Conservation (phyloP, 1,140 invertebrate genomes). For the Zaprionus kolodkinae region DNA sequence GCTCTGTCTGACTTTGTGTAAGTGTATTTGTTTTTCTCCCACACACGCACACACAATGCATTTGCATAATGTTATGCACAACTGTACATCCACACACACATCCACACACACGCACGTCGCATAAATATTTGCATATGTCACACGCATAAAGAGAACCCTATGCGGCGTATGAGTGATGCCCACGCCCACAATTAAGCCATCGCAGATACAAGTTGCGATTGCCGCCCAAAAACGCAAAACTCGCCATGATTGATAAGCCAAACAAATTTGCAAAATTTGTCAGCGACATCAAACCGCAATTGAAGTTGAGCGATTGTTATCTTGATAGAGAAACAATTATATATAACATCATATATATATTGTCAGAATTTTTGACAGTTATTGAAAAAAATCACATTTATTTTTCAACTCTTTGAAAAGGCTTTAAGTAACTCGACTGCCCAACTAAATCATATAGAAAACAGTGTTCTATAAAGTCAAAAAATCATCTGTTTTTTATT, state of each 20-base stretch:
- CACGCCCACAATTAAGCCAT: slow-evolving; percentile 9
- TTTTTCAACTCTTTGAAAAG: not conserved
- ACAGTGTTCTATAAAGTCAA: not conserved
- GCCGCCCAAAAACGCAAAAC: slow-evolving; percentile 8
- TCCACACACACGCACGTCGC: slow-evolving; percentile 9
- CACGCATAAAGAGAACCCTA: slow-evolving; percentile 33
- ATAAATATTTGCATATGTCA: slow-evolving; percentile 61
- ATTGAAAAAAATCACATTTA: too few species aligned
- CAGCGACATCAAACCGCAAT: not conserved
- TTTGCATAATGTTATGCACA: slow-evolving; percentile 59
- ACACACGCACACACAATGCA: slow-evolving; percentile 12
- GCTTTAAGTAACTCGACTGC: too few species aligned
- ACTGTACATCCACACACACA: slow-evolving; percentile 31
- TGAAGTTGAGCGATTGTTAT: slow-evolving; percentile 14
- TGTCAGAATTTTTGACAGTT: not conserved
- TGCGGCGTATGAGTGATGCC: slow-evolving; percentile 32
- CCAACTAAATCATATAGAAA: not conserved
- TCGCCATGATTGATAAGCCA: slow-evolving; percentile 25
- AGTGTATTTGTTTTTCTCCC: slow-evolving; percentile 35
- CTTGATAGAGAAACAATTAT: not conserved
- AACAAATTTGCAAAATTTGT: slow-evolving; percentile 13
- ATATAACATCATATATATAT: not conserved
- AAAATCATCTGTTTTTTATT: not conserved
- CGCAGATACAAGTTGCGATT: slow-evolving; percentile 33
- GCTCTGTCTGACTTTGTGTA: slow-evolving; percentile 1